A percentile compares a stretch with the other conserved stretches of the same genome.
phyloP scores from a whole-genome alignment of 2,113 vertebrate species.

The Colossoma macropomum region DNA sequence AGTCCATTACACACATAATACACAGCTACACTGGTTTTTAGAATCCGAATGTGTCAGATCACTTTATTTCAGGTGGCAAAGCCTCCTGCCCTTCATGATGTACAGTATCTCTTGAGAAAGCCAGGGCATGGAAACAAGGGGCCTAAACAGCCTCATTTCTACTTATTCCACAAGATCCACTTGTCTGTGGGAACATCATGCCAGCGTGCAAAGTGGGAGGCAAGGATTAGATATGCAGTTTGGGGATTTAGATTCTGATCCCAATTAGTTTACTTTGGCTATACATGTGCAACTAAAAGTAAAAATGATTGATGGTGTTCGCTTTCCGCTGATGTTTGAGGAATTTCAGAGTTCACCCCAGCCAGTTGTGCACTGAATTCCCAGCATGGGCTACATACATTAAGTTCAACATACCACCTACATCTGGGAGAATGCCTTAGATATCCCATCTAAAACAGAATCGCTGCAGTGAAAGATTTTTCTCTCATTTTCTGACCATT shows the following conservation, averaged over 20 bases:
- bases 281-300: not conserved
- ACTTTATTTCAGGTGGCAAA: slow-evolving; percentile 69
- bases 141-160: not conserved
- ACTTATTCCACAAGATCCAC: not conserved
- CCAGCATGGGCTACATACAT: not conserved
- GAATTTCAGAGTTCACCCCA: not conserved
- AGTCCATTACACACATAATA: not conserved
- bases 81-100: not conserved
- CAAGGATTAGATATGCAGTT: slow-evolving; percentile 35
- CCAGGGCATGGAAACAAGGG: not conserved
- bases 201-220: slow-evolving; percentile 40
- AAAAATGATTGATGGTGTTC: slow-evolving; percentile 1
- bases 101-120: not conserved
- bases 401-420: not conserved
- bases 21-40: slow-evolving; percentile 65
- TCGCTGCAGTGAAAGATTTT: slow-evolving; percentile 2
- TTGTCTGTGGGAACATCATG: slow-evolving; percentile 6
- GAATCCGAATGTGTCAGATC: slow-evolving; percentile 70
- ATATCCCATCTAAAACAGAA: not conserved
- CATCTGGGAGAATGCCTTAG: not conserved
- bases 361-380: not conserved
- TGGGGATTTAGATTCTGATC: slow-evolving; percentile 2
- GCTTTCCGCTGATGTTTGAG: not conserved
- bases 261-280: not conserved
- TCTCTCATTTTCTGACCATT: not conserved